Evolutionary conservation across 1,140 invertebrate genomes (phyloP).

Genomic region (Papilio machaon): DNA sequence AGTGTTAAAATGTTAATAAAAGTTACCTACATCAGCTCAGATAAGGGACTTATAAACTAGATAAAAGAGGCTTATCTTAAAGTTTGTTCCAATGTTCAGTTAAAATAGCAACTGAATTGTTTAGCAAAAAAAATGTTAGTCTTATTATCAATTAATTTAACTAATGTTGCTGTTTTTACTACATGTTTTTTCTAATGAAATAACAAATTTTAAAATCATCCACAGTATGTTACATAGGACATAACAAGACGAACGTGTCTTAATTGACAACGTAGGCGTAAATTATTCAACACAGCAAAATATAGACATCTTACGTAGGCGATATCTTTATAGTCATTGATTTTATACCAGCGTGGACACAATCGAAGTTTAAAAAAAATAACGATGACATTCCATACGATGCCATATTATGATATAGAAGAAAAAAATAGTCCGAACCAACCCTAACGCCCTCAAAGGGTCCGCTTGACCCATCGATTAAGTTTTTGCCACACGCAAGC

Average conservation of each 20-base stretch:
- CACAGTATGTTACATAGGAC: too few species aligned
- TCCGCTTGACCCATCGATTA: conserved; percentile 70
- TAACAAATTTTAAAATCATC: background rate
- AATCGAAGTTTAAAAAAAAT: conserved; percentile 3
- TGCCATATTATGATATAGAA: background rate
- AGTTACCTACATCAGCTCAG: too few species aligned
- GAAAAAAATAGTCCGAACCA: conserved; percentile 50
- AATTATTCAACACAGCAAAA: background rate
- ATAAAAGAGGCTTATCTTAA: too few species aligned
- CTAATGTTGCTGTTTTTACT: too few species aligned
- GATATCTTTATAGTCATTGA: background rate
- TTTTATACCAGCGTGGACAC: background rate
- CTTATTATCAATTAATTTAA: too few species aligned
- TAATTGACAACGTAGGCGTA: background rate
- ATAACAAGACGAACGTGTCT: background rate
- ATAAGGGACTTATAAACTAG: too few species aligned
- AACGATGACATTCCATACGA: conserved; percentile 27
- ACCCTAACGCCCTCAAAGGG: conserved; percentile 49
- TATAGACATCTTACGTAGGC: background rate
- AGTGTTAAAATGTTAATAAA: too few species aligned
- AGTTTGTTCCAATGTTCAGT: too few species aligned
- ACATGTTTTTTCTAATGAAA: too few species aligned
- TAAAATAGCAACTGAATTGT: too few species aligned
- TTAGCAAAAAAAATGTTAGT: too few species aligned
- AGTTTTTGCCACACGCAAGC: conserved; percentile 69